Evolutionary conservation across 2,113 vertebrate genomes (phyloP).

Genomic region (Carlito syrichta): DNA sequence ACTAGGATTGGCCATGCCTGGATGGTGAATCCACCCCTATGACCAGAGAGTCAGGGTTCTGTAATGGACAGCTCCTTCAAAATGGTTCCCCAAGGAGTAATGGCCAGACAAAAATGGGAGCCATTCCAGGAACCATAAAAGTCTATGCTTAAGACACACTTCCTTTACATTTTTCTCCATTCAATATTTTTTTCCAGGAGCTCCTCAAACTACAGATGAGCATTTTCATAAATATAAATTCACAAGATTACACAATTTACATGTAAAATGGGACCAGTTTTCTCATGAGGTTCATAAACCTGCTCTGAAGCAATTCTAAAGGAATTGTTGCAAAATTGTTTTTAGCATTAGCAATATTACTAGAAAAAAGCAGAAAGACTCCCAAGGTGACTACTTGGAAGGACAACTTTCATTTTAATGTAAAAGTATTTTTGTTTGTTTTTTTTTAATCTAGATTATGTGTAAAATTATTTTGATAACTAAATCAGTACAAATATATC

Average conservation of each 20-base stretch:
- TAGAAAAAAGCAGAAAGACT: conserved; percentile 47
- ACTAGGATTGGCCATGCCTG: neutral
- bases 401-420: conserved; percentile 40
- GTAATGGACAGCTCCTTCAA: neutral
- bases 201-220: conserved; percentile 59
- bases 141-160: neutral
- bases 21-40: neutral
- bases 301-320: conserved; percentile 60
- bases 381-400: conserved; percentile 37
- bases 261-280: conserved; percentile 63
- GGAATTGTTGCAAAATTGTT: conserved; percentile 61
- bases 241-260: conserved; percentile 69
- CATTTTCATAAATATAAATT: conserved; percentile 53
- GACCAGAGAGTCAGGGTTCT: neutral
- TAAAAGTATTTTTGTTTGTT: conserved; percentile 30
- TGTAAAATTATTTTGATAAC: conserved; percentile 43
- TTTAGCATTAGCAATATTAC: conserved; percentile 52
- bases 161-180: neutral
- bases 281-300: conserved; percentile 57
- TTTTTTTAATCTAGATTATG: neutral
- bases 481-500: conserved; percentile 13
- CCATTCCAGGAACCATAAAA: neutral
- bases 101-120: neutral
- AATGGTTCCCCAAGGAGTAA: neutral
- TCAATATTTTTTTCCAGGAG: conserved; percentile 39